Evolutionary conservation across 2,888 invertebrate species (phyloP), one percentile per base, ranked within the genome.

Genomic region (Caenorhabditis sp.): DNA sequence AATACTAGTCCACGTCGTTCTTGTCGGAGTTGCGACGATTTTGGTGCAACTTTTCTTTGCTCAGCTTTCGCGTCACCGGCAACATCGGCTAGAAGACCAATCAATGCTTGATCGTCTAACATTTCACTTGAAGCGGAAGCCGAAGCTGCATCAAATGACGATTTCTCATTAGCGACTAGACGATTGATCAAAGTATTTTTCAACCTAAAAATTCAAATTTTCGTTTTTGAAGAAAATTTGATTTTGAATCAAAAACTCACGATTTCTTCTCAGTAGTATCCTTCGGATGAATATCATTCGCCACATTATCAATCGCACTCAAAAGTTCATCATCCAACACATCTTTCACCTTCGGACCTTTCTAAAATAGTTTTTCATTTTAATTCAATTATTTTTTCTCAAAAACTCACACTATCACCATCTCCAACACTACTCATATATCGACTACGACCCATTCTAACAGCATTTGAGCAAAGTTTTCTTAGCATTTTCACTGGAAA

Each of bases 91-190:
- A 75, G 43, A 25, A 78, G 58, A 20, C 72, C 69, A 36, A 69
- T 61, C 21, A 77, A 59, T n/a, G 78, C 70, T 54, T 68, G 67
- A 66, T 80, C 80, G 57, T 73, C 72, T 23, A 80, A 60, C 78
- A 81, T 77, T 21, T 81, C 83, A n/a, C 65, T 63, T 49, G 58
- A 72, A 5, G 79, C 79, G 21, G 79, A 70, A 8, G 68, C 69
- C 17, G 81, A 77, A n/a, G 84, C 84, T 17, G 66, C 67, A 20
- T 78, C 63, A 63, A 77, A 84, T 20, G 80, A 78, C 14, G 75
- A 75, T 67, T 81, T 82, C 52, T 83, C 82, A 49, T 67, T 75
- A 12, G 78, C 67, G 10, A 80, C 73, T 17, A 82, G 69, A 53
- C 74, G 70, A 61, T 75, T 73, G 20, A 82, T 67, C 20, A 82